A percentile compares a stretch with the other conserved stretches of the same genome.
Conservation (phyloP, 30 jellyfish, hydroid and myxozoan genomes). For the Turritopsis dohrnii region DNA sequence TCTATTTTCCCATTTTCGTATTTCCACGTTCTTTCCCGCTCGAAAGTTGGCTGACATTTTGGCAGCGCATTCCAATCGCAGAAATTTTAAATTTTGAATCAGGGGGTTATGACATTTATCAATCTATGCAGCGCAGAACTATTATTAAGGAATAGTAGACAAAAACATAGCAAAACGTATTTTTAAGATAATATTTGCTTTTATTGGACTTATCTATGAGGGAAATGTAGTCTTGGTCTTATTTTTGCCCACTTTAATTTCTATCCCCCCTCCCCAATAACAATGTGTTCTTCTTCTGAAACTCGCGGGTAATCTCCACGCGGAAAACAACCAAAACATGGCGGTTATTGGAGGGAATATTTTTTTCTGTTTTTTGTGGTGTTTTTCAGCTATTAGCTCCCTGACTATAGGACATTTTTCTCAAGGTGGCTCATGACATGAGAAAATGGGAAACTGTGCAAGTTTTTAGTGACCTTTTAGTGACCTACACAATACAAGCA, state of each 20-base stretch:
- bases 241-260: background rate
- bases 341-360: background rate
- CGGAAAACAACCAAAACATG: background rate
- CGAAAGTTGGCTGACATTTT: too few species aligned
- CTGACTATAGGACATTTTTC: background rate
- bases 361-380: background rate
- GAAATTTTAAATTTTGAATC: too few species aligned
- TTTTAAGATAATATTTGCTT: background rate
- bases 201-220: background rate
- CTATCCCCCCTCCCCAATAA: background rate
- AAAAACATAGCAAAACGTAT: background rate
- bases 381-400: background rate
- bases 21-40: too few species aligned
- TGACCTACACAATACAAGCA: too few species aligned
- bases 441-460: too few species aligned
- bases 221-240: background rate
- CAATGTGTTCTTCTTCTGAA: background rate
- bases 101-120: background rate
- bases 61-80: too few species aligned
- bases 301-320: background rate
- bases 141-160: background rate
- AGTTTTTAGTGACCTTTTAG: too few species aligned
- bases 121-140: background rate
- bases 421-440: background rate
- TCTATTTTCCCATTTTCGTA: too few species aligned